Base-by-base conservation (phyloP, 2,888 invertebrate species). In the Tupiocoris notatus region DNA sequence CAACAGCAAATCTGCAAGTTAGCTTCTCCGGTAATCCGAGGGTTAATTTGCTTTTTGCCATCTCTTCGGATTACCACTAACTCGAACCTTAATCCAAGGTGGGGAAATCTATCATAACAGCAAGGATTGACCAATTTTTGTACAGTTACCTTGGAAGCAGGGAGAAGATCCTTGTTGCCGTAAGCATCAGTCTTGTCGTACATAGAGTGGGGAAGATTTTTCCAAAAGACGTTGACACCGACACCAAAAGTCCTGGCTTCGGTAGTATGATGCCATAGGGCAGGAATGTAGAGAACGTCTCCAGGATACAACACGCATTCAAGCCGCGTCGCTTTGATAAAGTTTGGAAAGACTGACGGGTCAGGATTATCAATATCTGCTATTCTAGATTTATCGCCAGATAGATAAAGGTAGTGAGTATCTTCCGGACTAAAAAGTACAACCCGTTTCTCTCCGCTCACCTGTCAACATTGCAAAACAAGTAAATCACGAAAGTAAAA, bases 261-360 rank as follows among this genome's bases (percentile, higher is more conserved):
- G 39, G 86, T 84, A 81, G 86, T 87, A 81, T 88, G 88, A 79
- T 87, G 87, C 88, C 88, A 88, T 20, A 88, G 81, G n/a, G 87
- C 86, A 83, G 87, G 87, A 78, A 87, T 87, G 79, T 86, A 88
- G 2, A 87, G 80, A 64, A 86, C 82, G 81, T 87, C 87, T 3
- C 87, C 87, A 56, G 86, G 83, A 25, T 85, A 81, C 75, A 87
- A 80, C 9, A 81, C 68, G 23, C 84, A 84, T 80, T 84, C 84
- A 79, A 84, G 84, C 22, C 83, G 80, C 1, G 81, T 81, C 1
- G 84, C 86, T 59, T 83, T 80, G 2, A 75, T 23, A 81, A 87
- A 87, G 23, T 83, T 81, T 0, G 87, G 87, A 81, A 81, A 87
- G n/a, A 21, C 64, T 3, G 24, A 25, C 1, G 83, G 78, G 81